Evolutionary conservation across 2,888 invertebrate genomes (phyloP).

Genomic region (Muscina levida): DNA sequence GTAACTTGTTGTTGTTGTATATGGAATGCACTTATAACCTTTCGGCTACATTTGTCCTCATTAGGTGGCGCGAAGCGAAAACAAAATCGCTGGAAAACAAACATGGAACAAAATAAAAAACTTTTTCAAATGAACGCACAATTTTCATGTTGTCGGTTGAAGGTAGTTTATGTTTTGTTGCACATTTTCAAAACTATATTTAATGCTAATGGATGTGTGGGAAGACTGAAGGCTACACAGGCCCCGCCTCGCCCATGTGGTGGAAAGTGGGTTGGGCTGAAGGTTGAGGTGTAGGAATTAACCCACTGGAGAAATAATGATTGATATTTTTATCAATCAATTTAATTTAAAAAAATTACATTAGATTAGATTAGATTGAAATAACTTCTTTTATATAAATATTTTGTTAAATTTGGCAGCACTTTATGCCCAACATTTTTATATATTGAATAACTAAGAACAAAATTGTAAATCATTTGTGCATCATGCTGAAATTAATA

Average conservation of each 20-base stretch:
- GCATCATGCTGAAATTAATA: too few species aligned
- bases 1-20: not conserved
- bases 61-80: slow-evolving; percentile 27
- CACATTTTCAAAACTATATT: not conserved
- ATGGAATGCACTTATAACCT: slow-evolving; percentile 57
- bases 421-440: too few species aligned
- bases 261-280: too few species aligned
- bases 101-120: not conserved
- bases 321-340: too few species aligned
- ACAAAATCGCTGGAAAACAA: slow-evolving; percentile 5
- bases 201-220: slow-evolving; percentile 14
- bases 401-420: too few species aligned
- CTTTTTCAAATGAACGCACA: slow-evolving; percentile 14
- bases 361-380: too few species aligned
- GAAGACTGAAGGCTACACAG: slow-evolving; percentile 18
- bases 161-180: not conserved
- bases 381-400: too few species aligned
- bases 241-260: too few species aligned
- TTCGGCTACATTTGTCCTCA: slow-evolving; percentile 44
- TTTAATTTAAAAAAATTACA: too few species aligned
- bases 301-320: not conserved
- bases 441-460: too few species aligned
- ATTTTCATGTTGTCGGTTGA: not conserved
- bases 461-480: too few species aligned
- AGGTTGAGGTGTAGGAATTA: slow-evolving; percentile 2